phyloP scores from a whole-genome alignment of 1,140 invertebrate genomes.

The Coenobita brevimanus region DNA sequence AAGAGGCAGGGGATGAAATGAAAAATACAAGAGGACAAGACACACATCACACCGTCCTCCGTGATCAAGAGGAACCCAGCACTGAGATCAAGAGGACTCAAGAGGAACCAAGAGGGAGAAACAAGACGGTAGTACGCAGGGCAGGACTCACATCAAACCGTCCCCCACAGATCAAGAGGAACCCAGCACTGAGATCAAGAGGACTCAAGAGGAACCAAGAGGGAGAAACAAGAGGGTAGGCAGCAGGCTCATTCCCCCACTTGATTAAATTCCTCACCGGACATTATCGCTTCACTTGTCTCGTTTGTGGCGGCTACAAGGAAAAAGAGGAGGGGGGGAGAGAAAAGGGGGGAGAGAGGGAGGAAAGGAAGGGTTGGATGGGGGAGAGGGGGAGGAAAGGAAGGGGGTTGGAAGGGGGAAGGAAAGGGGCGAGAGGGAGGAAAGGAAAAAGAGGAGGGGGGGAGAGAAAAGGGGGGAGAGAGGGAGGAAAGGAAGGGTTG shows the following conservation, averaged over 20 bases:
- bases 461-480: no score
- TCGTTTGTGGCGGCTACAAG: slow-evolving; percentile 53
- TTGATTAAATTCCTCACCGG: slow-evolving; percentile 58
- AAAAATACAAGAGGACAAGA: no score
- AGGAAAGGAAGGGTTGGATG: background rate
- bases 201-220: background rate
- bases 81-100: no score
- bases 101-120: no score
- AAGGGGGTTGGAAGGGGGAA: background rate
- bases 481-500: background rate
- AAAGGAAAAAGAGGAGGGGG: background rate
- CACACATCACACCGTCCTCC: no score
- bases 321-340: background rate
- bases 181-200: background rate
- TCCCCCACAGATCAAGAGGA: no score
- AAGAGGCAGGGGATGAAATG: no score
- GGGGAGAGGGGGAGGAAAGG: background rate
- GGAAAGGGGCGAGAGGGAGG: background rate
- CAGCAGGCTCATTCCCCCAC: slow-evolving; percentile 45
- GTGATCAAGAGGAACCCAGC: no score
- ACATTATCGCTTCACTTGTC: slow-evolving; percentile 64
- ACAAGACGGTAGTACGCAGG: no score
- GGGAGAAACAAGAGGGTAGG: slow-evolving; percentile 8
- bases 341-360: background rate
- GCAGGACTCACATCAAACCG: no score